phyloP scores from a whole-genome alignment of 30 jellyfish, hydroid and myxozoan species.

The Cassiopea xamachana region DNA sequence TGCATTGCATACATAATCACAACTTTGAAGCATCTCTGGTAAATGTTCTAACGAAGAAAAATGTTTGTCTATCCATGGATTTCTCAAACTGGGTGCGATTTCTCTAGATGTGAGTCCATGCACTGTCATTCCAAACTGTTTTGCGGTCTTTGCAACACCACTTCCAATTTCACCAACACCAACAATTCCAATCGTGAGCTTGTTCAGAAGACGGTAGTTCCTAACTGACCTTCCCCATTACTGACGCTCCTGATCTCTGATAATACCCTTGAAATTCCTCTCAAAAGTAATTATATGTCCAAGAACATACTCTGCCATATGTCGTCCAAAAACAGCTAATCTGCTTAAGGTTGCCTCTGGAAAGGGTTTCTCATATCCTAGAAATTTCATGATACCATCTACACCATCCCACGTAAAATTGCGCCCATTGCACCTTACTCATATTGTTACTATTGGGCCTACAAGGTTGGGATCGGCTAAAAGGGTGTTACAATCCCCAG shows the following conservation, averaged over 20 bases:
- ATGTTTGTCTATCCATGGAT: conserved; percentile 56
- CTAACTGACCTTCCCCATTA: conserved; percentile 40
- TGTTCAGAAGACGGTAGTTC: conserved; percentile 35
- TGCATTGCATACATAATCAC: conserved; percentile 83
- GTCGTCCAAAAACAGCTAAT: conserved; percentile 58
- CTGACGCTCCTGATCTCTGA: conserved; percentile 44
- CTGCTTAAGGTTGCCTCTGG: conserved; percentile 27
- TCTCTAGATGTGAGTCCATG: conserved; percentile 72
- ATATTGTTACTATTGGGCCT: conserved; percentile 42
- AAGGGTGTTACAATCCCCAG: conserved; percentile 45
- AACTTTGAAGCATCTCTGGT: conserved; percentile 51
- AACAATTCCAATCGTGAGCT: conserved; percentile 69
- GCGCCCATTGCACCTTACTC: conserved; percentile 65
- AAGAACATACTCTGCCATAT: conserved; percentile 90
- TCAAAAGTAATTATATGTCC: conserved; percentile 84
- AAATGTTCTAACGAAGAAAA: conserved; percentile 39
- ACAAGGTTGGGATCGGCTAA: conserved; percentile 59
- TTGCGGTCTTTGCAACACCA: conserved; percentile 71
- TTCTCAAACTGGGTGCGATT: background rate
- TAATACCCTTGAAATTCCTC: conserved; percentile 36
- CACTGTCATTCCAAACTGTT: conserved; percentile 88
- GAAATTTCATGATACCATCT: conserved; percentile 39
- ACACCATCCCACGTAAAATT: conserved; percentile 83
- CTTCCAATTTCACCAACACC: conserved; percentile 93
- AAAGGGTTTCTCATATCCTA: conserved; percentile 37